Conservation (phyloP, 2,113 vertebrate species). For the Smithornis capensis region DNA sequence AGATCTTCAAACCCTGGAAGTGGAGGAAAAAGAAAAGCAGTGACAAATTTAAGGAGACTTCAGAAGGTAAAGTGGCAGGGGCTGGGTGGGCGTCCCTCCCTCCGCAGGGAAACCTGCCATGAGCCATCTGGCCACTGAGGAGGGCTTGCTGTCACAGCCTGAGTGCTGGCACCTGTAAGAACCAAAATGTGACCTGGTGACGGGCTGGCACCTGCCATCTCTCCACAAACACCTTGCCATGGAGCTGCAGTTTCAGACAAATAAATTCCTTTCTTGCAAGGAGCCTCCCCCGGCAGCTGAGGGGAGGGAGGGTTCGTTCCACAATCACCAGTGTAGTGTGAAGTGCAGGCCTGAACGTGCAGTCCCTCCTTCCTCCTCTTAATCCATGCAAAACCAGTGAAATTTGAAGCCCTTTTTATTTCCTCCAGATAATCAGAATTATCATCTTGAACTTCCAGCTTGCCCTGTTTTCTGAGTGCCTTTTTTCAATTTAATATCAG, state of each 20-base stretch:
- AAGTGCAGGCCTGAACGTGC: not conserved
- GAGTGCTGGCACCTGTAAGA: accelerated
- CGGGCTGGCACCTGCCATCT: not conserved
- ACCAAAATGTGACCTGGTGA: not conserved
- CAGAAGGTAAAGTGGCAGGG: slow-evolving; percentile 81
- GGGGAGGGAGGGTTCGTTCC: not conserved
- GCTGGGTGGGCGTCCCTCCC: not conserved
- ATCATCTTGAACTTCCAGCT: not conserved
- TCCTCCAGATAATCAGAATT: not conserved
- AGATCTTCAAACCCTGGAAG: slow-evolving; percentile 99
- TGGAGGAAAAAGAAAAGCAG: slow-evolving; percentile 99
- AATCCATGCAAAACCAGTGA: not conserved
- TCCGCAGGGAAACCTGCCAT: not conserved
- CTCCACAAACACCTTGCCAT: not conserved
- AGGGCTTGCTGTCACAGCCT: not conserved
- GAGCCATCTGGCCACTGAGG: not conserved
- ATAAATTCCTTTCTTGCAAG: not conserved
- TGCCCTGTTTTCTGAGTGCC: slow-evolving; percentile 67
- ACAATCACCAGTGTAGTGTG: not conserved
- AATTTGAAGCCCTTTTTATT: slow-evolving; percentile 14
- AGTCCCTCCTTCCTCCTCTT: not conserved
- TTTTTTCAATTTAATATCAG: slow-evolving; percentile 78
- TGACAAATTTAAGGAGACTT: slow-evolving; percentile 94
- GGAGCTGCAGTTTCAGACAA: not conserved
- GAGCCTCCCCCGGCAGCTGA: not conserved